Percentiles rank a stretch among this genome's conserved stretches.
These are phyloP conservation scores for Microcebus griseorufus DNA, from an alignment of 2,113 vertebrate species.

Conservation along the genomic window DNA sequence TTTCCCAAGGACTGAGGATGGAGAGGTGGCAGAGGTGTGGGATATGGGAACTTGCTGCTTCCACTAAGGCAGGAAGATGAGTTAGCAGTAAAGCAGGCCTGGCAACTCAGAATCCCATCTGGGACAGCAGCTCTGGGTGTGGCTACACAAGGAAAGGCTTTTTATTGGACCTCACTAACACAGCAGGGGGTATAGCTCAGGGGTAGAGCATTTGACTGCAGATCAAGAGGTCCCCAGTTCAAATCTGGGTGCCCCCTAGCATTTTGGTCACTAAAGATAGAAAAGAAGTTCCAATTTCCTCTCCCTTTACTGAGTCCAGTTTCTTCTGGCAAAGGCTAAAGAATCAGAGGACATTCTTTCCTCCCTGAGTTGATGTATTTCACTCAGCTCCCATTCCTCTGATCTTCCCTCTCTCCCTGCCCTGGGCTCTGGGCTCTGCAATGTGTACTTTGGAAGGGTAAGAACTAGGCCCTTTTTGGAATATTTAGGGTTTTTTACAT, in stretches of 20 bases:
- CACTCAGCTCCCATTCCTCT: background rate
- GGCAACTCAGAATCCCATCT: background rate
- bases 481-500: background rate
- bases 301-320: background rate
- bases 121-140: background rate
- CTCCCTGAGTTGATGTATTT: background rate
- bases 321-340: background rate
- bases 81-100: background rate
- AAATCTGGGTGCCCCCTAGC: constrained; percentile 36
- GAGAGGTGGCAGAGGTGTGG: background rate
- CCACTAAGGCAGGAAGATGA: background rate
- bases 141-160: background rate
- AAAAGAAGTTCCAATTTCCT: background rate
- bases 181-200: constrained; percentile 26
- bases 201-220: constrained; percentile 68
- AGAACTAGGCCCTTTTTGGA: background rate
- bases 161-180: accelerated
- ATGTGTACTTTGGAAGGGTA: background rate
- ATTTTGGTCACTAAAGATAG: background rate
- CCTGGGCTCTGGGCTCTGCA: background rate
- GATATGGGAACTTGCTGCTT: background rate
- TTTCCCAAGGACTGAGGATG: background rate
- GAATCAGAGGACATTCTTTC: background rate
- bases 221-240: constrained; percentile 66
- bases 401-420: background rate